phyloP scores from a whole-genome alignment of 2,888 invertebrate genomes.

The Coelogynopora nodosa region DNA sequence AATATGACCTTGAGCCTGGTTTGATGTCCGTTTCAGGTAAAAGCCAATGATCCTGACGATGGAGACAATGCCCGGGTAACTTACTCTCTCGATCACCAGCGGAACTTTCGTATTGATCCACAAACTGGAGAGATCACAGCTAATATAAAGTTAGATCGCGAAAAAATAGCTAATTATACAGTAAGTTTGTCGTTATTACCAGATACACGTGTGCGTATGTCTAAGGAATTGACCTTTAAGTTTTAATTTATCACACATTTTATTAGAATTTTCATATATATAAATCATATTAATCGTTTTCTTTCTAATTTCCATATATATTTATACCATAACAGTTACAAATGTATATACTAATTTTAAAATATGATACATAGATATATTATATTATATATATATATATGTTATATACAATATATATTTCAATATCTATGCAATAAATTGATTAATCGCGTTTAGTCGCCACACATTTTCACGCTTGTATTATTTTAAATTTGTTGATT shows the following conservation, averaged over 20 bases:
- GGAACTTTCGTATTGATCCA: slow-evolving; percentile 1
- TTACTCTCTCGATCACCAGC: background rate
- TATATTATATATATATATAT: too few relatives aligned
- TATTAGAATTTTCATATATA: background rate
- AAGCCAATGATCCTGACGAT: slow-evolving; percentile 32
- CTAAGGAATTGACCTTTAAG: too few relatives aligned
- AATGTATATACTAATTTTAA: background rate
- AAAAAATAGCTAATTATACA: slow-evolving; percentile 6
- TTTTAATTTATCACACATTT: too few relatives aligned
- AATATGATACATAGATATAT: too few relatives aligned
- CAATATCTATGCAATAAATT: too few relatives aligned
- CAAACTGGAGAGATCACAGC: slow-evolving; percentile 25
- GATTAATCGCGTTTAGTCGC: too few relatives aligned
- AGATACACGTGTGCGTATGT: too few relatives aligned
- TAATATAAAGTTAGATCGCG: slow-evolving; percentile 20
- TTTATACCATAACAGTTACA: background rate
- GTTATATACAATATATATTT: too few relatives aligned
- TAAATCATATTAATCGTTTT: background rate
- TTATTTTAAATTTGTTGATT: too few relatives aligned
- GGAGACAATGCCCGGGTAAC: slow-evolving; percentile 34
- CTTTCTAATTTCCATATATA: background rate
- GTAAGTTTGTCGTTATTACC: background rate
- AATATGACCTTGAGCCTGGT: too few relatives aligned
- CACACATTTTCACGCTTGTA: too few relatives aligned
- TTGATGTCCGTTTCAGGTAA: slow-evolving; percentile 19